Evolutionary conservation across 2,888 invertebrate genomes (phyloP).

Genomic region (Phaonia tiefii): DNA sequence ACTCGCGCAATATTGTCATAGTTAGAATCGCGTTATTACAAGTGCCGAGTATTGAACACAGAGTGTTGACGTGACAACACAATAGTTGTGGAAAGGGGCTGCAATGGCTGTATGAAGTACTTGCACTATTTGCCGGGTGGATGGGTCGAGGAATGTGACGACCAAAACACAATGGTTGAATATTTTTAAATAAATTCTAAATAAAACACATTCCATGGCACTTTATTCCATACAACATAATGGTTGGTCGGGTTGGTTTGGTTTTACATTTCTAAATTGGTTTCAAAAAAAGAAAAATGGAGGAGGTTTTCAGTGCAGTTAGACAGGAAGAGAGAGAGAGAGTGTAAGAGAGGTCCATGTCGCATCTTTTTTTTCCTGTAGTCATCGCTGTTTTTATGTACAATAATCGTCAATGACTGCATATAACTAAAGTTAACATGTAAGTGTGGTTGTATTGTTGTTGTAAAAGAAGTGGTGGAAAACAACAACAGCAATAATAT

Average conservation of each 20-base stretch:
- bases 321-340: no score
- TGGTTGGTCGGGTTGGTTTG: slow-evolving; percentile 64
- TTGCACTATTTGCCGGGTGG: not conserved
- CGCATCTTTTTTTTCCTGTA: not conserved
- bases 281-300: slow-evolving; percentile 1
- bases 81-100: not conserved
- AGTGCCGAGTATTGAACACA: not conserved
- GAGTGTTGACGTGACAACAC: slow-evolving; percentile 43
- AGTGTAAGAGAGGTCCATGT: not conserved
- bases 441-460: slow-evolving; percentile 33
- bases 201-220: slow-evolving; percentile 31
- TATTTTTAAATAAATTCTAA: slow-evolving; percentile 46
- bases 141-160: not conserved
- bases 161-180: slow-evolving; percentile 41
- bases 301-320: not conserved
- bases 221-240: slow-evolving; percentile 13
- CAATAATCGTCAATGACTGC: slow-evolving; percentile 22
- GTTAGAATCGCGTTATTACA: slow-evolving; percentile 20
- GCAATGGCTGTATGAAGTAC: not conserved
- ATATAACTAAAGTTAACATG: slow-evolving; percentile 28
- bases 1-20: not conserved
- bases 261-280: not conserved
- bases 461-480: slow-evolving; percentile 5
- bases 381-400: slow-evolving; percentile 1
- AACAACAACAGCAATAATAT: slow-evolving; percentile 22